These are phyloP conservation scores for Glossophaga mutica DNA, from an alignment of 2,797 vertebrate species.

Conservation along the genomic window DNA sequence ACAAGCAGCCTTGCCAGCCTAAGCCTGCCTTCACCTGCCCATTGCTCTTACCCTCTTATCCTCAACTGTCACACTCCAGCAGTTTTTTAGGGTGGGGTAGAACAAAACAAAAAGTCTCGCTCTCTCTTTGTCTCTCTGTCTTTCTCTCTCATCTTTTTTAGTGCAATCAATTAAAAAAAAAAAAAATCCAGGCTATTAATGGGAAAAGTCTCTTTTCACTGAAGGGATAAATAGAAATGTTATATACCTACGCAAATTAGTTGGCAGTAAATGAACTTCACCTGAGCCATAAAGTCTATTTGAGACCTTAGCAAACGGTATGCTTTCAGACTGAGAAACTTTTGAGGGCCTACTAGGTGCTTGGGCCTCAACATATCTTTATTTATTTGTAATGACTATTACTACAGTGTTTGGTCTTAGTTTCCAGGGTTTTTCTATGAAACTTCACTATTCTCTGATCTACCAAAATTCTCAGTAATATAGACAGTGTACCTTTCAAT, in stretches of 20 bases:
- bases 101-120: background rate
- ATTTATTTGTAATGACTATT: background rate
- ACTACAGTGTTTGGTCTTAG: background rate
- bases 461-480: background rate
- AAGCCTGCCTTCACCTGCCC: slow-evolving; percentile 48
- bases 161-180: background rate
- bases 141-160: background rate
- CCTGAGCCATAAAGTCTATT: background rate
- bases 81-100: background rate
- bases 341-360: background rate
- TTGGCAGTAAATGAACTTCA: background rate
- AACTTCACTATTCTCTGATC: background rate
- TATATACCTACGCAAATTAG: background rate
- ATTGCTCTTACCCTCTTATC: slow-evolving; percentile 48
- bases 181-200: background rate
- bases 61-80: slow-evolving; percentile 43
- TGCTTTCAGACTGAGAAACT: background rate
- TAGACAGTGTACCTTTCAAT: background rate
- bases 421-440: background rate
- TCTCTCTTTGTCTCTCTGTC: background rate
- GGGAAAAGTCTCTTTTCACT: background rate
- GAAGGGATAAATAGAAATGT: background rate
- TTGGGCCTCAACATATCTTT: background rate
- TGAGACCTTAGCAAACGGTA: background rate
- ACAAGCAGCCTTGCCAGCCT: slow-evolving; percentile 10